These are phyloP conservation scores for Pterocles orientalis DNA, from an alignment of 2,113 vertebrate species.

Conservation along the genomic window DNA sequence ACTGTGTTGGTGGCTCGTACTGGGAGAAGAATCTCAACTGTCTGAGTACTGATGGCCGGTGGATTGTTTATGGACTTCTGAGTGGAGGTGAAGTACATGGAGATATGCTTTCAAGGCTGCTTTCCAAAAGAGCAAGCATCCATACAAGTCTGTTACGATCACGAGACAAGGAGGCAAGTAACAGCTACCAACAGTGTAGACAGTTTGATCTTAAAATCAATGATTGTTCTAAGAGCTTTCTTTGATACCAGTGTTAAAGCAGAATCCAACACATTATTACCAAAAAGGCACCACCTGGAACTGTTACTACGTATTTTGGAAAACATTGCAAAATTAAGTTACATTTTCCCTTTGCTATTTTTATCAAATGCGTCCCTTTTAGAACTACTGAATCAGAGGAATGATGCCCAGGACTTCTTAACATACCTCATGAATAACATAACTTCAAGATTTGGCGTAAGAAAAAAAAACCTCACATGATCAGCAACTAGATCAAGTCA, in stretches of 20 bases:
- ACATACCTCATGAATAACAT: fast-evolving
- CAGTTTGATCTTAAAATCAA: not conserved
- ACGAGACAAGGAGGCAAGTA: conserved; percentile 78
- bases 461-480: not conserved
- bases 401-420: not conserved
- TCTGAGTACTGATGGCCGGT: conserved; percentile 80
- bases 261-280: not conserved
- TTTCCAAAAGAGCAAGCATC: conserved; percentile 82
- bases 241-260: not conserved
- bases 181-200: not conserved
- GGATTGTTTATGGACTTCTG: conserved; percentile 86
- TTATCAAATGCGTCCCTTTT: not conserved
- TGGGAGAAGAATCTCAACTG: conserved; percentile 86
- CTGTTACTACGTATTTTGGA: not conserved
- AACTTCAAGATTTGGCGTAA: not conserved
- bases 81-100: conserved; percentile 77
- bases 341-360: not conserved
- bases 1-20: conserved; percentile 80
- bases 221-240: not conserved
- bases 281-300: not conserved
- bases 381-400: not conserved
- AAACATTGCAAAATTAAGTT: not conserved
- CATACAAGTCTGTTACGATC: conserved; percentile 80
- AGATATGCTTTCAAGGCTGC: conserved; percentile 80
- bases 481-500: not conserved